A percentile compares a stretch with the other conserved stretches of the same genome.
Conservation (phyloP, 2,113 vertebrate species). For the Oncorhynchus mykiss region DNA sequence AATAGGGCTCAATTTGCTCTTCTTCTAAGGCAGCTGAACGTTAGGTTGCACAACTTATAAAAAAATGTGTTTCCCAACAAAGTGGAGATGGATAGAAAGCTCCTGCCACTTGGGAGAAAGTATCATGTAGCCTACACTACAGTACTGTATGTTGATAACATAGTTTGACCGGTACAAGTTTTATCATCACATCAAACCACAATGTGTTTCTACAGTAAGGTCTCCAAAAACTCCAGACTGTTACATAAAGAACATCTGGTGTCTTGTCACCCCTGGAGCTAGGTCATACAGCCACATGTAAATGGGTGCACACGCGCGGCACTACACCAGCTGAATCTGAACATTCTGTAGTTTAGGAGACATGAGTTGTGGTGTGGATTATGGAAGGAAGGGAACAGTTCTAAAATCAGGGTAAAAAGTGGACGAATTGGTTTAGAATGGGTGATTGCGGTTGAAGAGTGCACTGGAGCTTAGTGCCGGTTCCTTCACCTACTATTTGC, state of each 20-base stretch:
- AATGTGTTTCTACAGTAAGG: neutral
- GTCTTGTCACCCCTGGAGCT: neutral
- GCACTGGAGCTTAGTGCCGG: neutral
- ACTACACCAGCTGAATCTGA: neutral
- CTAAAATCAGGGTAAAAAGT: neutral
- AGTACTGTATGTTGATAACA: no score
- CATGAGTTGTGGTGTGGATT: neutral
- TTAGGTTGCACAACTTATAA: neutral
- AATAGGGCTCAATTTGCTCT: neutral
- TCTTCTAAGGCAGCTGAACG: neutral
- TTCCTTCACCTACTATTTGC: neutral
- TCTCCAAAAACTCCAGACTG: neutral
- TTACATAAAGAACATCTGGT: neutral
- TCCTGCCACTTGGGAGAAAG: neutral
- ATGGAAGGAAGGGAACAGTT: neutral
- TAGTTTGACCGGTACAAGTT: neutral
- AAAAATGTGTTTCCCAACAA: neutral
- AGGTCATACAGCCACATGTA: neutral
- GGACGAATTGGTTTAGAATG: neutral
- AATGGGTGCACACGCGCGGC: neutral
- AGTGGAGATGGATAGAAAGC: neutral
- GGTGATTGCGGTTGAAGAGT: neutral
- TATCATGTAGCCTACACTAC: no score
- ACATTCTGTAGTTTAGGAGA: neutral
- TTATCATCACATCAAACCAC: neutral